Conservation (phyloP, 2,888 invertebrate genomes). For the Rhopalosiphum nymphaeae region DNA sequence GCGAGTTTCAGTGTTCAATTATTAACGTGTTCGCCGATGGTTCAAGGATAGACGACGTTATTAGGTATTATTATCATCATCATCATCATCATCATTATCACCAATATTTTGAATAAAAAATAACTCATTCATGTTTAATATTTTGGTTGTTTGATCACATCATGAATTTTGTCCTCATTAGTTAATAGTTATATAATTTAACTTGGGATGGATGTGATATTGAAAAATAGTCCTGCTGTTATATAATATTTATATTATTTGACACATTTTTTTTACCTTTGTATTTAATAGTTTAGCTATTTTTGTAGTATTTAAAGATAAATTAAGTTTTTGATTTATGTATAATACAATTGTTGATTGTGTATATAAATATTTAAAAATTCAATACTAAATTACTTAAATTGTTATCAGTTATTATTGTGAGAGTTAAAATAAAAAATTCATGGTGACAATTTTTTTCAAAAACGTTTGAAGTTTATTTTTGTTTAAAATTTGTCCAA, state of each 20-base stretch:
- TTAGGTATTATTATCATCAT: neutral
- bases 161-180: neutral
- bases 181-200: neutral
- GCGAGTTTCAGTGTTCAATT: neutral
- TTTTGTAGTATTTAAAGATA: too few relatives aligned
- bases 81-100: neutral
- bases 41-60: neutral
- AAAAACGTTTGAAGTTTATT: too few relatives aligned
- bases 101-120: neutral
- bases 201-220: neutral
- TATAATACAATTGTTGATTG: too few relatives aligned
- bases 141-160: neutral
- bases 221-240: neutral
- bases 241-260: neutral
- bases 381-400: too few relatives aligned
- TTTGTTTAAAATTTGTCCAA: too few relatives aligned
- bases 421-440: too few relatives aligned
- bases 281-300: too few relatives aligned
- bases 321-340: too few relatives aligned
- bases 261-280: too few relatives aligned
- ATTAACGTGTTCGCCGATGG: neutral
- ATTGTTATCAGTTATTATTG: too few relatives aligned
- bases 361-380: too few relatives aligned
- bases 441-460: too few relatives aligned
- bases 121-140: neutral